These are phyloP conservation scores for Dendrophyllia cribrosa DNA, from an alignment of 64 coral and sea anemone species.

Conservation along the genomic window DNA sequence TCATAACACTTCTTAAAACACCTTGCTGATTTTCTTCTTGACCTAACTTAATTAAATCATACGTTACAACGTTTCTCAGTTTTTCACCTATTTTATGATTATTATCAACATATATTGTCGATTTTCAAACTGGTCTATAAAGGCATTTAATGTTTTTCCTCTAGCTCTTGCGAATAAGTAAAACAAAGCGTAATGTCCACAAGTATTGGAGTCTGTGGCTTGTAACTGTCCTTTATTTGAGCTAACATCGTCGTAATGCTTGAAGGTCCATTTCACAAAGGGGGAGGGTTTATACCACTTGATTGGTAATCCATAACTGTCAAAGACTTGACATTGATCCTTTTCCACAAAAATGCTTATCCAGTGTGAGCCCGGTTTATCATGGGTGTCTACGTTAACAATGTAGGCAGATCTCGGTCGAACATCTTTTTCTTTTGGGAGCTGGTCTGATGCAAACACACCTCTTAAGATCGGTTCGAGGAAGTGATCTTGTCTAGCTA, in stretches of 20 bases:
- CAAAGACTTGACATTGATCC: not conserved
- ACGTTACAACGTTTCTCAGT: too few relatives aligned
- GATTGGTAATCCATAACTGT: not conserved
- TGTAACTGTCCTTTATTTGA: not conserved
- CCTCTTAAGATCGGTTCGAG: too few relatives aligned
- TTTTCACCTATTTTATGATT: not conserved
- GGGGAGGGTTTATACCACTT: not conserved
- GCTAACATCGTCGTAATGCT: not conserved
- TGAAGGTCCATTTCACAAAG: not conserved
- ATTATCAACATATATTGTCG: not conserved
- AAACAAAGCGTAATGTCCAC: constrained; percentile 19
- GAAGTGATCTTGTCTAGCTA: too few relatives aligned
- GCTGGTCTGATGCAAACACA: too few relatives aligned
- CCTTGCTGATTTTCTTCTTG: too few relatives aligned
- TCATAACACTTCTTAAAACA: too few relatives aligned
- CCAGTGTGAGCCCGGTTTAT: not conserved
- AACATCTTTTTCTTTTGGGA: too few relatives aligned
- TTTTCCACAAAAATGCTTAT: not conserved
- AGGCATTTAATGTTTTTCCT: not conserved
- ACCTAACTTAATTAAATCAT: too few relatives aligned
- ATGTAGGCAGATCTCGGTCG: too few relatives aligned
- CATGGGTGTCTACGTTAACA: too few relatives aligned
- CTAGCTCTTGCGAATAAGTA: not conserved
- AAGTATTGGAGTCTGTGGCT: not conserved
- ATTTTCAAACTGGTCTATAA: constrained; percentile 1